phyloP scores from a whole-genome alignment of 1,140 invertebrate species.

The Pygmarrhopalites habei region DNA sequence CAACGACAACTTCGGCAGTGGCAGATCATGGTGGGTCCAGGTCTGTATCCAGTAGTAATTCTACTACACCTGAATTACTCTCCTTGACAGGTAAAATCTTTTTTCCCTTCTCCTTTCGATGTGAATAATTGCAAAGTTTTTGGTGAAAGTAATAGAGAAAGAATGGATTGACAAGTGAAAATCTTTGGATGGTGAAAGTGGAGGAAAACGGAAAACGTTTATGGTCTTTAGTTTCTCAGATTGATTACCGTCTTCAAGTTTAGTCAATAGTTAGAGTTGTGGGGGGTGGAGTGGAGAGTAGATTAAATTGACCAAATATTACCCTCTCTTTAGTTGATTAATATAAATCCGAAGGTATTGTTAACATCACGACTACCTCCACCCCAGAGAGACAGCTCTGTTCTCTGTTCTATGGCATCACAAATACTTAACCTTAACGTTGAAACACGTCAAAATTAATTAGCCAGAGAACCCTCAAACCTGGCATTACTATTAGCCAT shows the following conservation, averaged over 20 bases:
- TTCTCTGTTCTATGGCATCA: background rate
- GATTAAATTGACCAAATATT: background rate
- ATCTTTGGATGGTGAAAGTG: too few species aligned
- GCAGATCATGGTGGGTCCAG: background rate
- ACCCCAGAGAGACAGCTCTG: too few species aligned
- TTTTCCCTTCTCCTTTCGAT: too few species aligned
- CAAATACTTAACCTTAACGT: background rate
- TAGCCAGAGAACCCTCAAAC: background rate
- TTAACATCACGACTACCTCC: too few species aligned
- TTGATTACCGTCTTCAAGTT: background rate
- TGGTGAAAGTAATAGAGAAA: too few species aligned
- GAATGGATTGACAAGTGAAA: too few species aligned
- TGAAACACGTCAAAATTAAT: slow-evolving; percentile 1
- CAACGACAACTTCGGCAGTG: background rate
- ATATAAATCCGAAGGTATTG: too few species aligned
- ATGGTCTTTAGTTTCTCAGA: background rate
- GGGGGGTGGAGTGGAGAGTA: background rate
- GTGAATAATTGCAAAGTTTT: too few species aligned
- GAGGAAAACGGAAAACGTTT: background rate
- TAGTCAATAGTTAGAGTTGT: background rate
- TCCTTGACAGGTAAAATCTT: slow-evolving; percentile 1
- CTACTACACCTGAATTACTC: slow-evolving; percentile 2
- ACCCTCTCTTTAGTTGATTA: too few species aligned
- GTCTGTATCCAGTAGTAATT: background rate
- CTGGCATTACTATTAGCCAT: background rate